These are phyloP conservation scores for Chlamydotis undulata DNA, from an alignment of 2,113 vertebrate genomes.

Conservation along the genomic window DNA sequence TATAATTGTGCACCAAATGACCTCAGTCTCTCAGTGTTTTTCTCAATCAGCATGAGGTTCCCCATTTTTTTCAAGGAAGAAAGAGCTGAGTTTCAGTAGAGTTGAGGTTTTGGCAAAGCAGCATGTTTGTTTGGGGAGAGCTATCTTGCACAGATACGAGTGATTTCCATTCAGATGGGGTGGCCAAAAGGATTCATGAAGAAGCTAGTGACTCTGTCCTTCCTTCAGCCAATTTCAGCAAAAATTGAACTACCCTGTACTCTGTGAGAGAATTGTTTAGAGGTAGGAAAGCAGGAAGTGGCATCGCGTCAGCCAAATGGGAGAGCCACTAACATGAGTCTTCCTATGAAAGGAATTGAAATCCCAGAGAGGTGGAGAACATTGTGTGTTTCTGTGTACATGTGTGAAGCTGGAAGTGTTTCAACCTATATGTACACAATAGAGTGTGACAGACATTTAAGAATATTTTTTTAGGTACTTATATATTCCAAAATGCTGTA, in stretches of 20 bases:
- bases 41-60: not conserved
- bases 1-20: not conserved
- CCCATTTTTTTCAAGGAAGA: not conserved
- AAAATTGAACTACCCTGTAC: not conserved
- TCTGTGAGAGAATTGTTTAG: not conserved
- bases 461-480: not conserved
- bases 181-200: not conserved
- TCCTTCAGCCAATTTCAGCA: not conserved
- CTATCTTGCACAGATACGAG: not conserved
- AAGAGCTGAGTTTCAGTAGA: not conserved
- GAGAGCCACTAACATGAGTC: not conserved
- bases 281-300: not conserved
- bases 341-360: not conserved
- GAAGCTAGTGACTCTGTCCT: not conserved
- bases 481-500: not conserved
- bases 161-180: not conserved
- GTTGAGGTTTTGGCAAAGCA: not conserved
- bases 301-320: not conserved
- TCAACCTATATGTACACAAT: not conserved
- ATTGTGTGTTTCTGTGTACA: accelerated
- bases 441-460: not conserved
- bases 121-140: not conserved
- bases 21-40: not conserved
- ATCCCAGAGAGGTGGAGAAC: not conserved
- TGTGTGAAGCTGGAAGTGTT: not conserved